Percentiles rank a stretch among this genome's conserved stretches.
These are phyloP conservation scores for Automeris io DNA, from an alignment of 2,888 invertebrate genomes.

Conservation along the genomic window DNA sequence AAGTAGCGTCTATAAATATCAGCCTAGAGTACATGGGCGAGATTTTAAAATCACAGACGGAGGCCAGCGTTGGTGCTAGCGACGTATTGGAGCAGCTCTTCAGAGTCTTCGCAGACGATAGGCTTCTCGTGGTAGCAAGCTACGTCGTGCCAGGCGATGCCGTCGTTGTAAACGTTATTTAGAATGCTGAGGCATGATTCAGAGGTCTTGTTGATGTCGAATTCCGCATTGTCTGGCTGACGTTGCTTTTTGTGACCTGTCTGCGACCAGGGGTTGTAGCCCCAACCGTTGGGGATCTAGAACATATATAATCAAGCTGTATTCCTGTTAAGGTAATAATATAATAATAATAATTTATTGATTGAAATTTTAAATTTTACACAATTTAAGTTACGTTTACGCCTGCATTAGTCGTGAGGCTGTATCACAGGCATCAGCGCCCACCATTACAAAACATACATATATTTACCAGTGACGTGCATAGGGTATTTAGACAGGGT, in stretches of 20 bases:
- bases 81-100: conserved; percentile 90
- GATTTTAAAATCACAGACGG: conserved; percentile 80
- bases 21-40: no score
- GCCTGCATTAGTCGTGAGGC: no score
- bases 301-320: conserved; percentile 8
- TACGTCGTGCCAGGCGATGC: conserved; percentile 95
- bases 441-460: no score
- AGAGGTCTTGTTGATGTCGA: conserved; percentile 90
- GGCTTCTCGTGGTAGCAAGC: conserved; percentile 96
- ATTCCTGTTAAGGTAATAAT: neutral
- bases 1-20: no score
- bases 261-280: conserved; percentile 93
- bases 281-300: conserved; percentile 81
- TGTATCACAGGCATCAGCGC: no score
- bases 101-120: conserved; percentile 92
- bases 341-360: no score
- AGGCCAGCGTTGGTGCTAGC: conserved; percentile 90
- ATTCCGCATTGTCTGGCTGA: conserved; percentile 94
- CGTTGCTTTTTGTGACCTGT: conserved; percentile 93
- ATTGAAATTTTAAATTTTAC: no score
- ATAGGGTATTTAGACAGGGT: no score
- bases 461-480: no score
- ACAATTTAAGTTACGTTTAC: no score
- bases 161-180: conserved; percentile 95
- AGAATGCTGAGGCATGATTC: conserved; percentile 92